Base-by-base conservation (phyloP, 1,140 invertebrate species). In the Vanessa atalanta region DNA sequence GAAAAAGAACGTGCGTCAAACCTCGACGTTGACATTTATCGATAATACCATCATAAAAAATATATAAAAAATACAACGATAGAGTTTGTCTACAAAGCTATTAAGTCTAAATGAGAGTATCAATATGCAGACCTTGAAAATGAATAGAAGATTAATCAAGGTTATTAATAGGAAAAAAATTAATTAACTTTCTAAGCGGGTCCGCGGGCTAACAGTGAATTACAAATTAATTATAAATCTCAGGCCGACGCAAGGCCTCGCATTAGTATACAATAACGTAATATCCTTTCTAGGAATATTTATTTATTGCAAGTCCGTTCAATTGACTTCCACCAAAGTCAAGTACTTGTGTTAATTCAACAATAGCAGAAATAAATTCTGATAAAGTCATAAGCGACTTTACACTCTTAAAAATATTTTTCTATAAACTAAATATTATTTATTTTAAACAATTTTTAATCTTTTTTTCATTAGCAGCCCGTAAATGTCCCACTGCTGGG, bases 221-320 rank as follows among this genome's bases (percentile, higher is more conserved):
- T 15, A n/a, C 2, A 8, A 37, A n/a, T 61, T 61, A 61, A 61
- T 60, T 57, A 60, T 69, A 69, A 69, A 55, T 37, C 63, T 13
- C 31, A 55, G 31, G 11, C 20, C 11, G 55, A 13, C 23, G n/a
- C 37, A 57, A 57, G 53, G 66, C 31, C 37, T 51, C 51, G 43
- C 11, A 47, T 69, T 69, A 57, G 47, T 57, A 26, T 37, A 51
- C 31, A 16, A 47, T 69, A 57, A 60, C 37, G 50, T 57, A 37
- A 69, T 57, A 69, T 60, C 51, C 66, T 60, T 57, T 60, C 66
- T 47, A 57, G 47, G 66, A 57, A 57, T 43, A 67, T 55, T 55
- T 48, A 55, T 47, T 55, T 16, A 67, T 37, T 55, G n/a, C 12
- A 43, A 43, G 37, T 9, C 12, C 47, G 14, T 69, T 47, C 51